Evolutionary conservation across 2,113 vertebrate genomes (phyloP).

Genomic region (Dromiciops gliroides): DNA sequence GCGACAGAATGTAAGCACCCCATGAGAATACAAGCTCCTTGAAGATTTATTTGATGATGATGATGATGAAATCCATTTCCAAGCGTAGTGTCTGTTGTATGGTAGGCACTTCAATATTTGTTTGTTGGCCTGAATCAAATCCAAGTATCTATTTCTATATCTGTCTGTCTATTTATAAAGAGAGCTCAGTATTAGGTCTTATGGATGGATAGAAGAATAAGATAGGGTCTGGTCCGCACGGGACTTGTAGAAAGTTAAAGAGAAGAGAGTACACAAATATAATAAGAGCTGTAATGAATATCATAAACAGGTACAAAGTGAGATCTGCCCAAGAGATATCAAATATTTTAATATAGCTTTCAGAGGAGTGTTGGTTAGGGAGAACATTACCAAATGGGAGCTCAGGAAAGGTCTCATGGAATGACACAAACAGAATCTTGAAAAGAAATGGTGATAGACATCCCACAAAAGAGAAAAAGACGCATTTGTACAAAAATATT

Average conservation of each 20-base stretch:
- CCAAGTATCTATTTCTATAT: background rate
- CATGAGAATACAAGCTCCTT: background rate
- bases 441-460: background rate
- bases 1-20: background rate
- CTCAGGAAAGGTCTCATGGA: background rate
- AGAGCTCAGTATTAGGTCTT: background rate
- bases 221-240: background rate
- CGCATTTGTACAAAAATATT: too few species aligned
- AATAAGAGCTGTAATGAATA: too few species aligned
- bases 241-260: background rate
- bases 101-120: background rate
- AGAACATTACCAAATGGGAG: too few species aligned
- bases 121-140: background rate
- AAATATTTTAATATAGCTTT: background rate
- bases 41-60: background rate
- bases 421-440: background rate
- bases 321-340: too few species aligned
- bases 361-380: too few species aligned
- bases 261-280: background rate
- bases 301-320: too few species aligned
- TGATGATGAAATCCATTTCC: background rate
- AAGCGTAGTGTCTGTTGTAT: background rate
- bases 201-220: background rate
- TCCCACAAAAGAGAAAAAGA: too few species aligned
- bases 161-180: background rate